Conservation (phyloP, 2,113 vertebrate genomes). For the Callospermophilus lateralis region DNA sequence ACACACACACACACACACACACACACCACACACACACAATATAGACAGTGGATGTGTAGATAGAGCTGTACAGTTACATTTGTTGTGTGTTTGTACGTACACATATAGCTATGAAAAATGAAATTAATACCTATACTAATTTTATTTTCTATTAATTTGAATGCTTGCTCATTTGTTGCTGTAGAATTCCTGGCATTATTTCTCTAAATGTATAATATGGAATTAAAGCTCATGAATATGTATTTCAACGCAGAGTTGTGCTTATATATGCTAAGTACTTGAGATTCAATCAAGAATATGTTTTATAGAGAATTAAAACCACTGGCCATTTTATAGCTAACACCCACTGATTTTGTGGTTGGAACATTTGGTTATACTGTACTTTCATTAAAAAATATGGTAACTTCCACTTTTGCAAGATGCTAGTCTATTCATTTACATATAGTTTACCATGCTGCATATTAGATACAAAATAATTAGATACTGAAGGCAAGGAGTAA, state of each 20-base stretch:
- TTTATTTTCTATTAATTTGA: background rate
- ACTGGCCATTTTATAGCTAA: slow-evolving; percentile 34
- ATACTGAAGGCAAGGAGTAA: slow-evolving; percentile 47
- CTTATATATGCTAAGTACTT: background rate
- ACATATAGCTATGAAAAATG: background rate
- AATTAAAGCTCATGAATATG: background rate
- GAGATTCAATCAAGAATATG: background rate
- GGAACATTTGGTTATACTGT: slow-evolving; percentile 68
- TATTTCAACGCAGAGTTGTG: slow-evolving; percentile 1
- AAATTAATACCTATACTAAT: background rate
- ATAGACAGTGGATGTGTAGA: background rate
- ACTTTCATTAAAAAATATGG: slow-evolving; percentile 77
- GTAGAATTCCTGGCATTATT: background rate
- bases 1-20: background rate
- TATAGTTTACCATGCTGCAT: slow-evolving; percentile 63
- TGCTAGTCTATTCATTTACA: slow-evolving; percentile 49
- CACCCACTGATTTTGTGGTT: slow-evolving; percentile 15
- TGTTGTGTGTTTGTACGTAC: background rate
- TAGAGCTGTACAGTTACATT: background rate
- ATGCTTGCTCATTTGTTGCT: background rate
- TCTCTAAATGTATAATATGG: background rate
- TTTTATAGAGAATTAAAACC: slow-evolving; percentile 20
- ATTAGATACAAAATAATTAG: slow-evolving; percentile 75
- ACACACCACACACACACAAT: too few relatives aligned
- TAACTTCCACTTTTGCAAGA: slow-evolving; percentile 68